A percentile compares a stretch with the other conserved stretches of the same genome.
Conservation (phyloP, 2,888 invertebrate species). For the Ceraclea dissimilis region DNA sequence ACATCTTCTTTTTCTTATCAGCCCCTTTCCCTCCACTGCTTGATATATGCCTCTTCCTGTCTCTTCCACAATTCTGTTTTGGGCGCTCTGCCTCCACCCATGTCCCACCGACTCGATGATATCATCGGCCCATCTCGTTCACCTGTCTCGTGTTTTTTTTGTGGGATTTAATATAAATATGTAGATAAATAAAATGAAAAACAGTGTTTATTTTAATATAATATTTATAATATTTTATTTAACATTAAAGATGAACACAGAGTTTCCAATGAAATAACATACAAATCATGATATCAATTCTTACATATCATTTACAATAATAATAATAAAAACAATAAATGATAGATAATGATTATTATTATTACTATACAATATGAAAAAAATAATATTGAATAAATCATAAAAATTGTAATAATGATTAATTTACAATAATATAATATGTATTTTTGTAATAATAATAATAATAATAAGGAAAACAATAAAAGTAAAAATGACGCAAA, state of each 20-base stretch:
- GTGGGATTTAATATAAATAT: too few relatives aligned
- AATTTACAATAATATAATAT: background rate
- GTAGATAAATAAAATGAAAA: background rate
- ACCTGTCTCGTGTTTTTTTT: too few relatives aligned
- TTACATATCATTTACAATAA: background rate
- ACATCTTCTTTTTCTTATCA: too few relatives aligned
- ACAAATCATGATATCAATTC: constrained; percentile 9
- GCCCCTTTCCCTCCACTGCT: too few relatives aligned
- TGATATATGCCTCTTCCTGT: too few relatives aligned
- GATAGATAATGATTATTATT: background rate
- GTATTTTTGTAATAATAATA: constrained; percentile 18
- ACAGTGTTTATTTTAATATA: background rate
- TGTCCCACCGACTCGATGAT: too few relatives aligned
- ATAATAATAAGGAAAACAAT: background rate
- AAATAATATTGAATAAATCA: background rate
- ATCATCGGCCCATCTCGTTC: too few relatives aligned
- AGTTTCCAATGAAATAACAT: constrained; percentile 14
- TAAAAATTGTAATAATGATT: background rate
- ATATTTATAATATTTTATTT: background rate
- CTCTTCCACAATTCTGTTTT: too few relatives aligned
- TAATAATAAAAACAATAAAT: background rate
- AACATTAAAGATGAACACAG: constrained; percentile 11
- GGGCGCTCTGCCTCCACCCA: too few relatives aligned
- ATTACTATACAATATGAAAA: background rate
- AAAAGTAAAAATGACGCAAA: too few relatives aligned